Conservation (phyloP, 2,888 invertebrate genomes). For the Stegophylla sp. region DNA sequence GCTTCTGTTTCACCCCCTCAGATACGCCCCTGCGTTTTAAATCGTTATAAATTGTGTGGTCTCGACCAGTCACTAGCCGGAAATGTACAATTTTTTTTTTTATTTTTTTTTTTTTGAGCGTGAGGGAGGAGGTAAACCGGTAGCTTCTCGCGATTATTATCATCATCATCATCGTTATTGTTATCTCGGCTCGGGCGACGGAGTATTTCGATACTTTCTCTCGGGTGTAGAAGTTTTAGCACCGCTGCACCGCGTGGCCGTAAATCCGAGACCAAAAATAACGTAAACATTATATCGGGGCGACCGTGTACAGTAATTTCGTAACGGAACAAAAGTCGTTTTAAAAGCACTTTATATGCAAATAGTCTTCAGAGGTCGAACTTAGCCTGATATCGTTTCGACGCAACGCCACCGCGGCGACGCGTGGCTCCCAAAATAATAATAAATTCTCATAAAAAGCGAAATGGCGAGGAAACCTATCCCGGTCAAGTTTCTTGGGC, state of each 20-base stretch:
- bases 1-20: too few species aligned
- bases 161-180: too few species aligned
- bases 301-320: slow-evolving; percentile 18
- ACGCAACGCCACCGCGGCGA: not conserved
- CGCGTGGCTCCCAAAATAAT: not conserved
- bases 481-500: slow-evolving; percentile 42
- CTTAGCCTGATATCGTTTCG: slow-evolving; percentile 20
- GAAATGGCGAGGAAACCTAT: slow-evolving; percentile 22
- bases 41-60: too few species aligned
- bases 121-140: too few species aligned
- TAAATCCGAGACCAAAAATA: slow-evolving; percentile 18
- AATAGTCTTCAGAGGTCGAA: slow-evolving; percentile 29
- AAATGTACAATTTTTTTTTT: too few species aligned
- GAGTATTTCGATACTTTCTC: slow-evolving; percentile 20
- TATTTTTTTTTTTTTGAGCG: too few species aligned
- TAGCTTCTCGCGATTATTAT: slow-evolving; percentile 3
- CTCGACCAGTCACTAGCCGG: too few species aligned
- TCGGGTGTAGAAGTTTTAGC: slow-evolving; percentile 15
- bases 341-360: slow-evolving; percentile 58
- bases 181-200: too few species aligned
- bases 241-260: too few species aligned
- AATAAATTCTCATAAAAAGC: slow-evolving; percentile 44
- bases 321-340: slow-evolving; percentile 50
- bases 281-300: slow-evolving; percentile 30
- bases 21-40: too few species aligned